phyloP scores from a whole-genome alignment of 1,140 invertebrate species.

The Diprion similis region DNA sequence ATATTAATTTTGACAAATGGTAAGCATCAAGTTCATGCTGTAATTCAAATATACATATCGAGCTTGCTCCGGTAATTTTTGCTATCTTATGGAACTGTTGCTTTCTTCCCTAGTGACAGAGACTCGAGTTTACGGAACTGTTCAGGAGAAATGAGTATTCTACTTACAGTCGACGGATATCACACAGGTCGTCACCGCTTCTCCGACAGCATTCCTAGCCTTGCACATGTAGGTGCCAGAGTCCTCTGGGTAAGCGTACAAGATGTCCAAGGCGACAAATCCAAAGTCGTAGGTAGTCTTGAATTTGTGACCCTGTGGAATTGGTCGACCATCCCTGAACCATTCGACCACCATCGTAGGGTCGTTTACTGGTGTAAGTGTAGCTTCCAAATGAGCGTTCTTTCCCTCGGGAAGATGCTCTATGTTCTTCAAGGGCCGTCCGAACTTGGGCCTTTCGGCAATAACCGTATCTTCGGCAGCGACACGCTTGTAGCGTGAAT shows the following conservation, averaged over 20 bases:
- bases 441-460: conserved; percentile 87
- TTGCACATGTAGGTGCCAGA: conserved; percentile 94
- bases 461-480: conserved; percentile 76
- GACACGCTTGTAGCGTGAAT: conserved; percentile 76
- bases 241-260: conserved; percentile 96
- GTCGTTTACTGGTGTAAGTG: conserved; percentile 93
- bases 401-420: conserved; percentile 86
- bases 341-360: conserved; percentile 95
- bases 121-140: not conserved
- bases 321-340: conserved; percentile 90
- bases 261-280: conserved; percentile 92
- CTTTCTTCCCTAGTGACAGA: not conserved
- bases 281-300: conserved; percentile 96
- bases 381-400: conserved; percentile 93
- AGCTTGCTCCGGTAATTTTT: not conserved
- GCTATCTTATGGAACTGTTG: not conserved
- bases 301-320: conserved; percentile 88
- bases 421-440: conserved; percentile 84
- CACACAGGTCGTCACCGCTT: conserved; percentile 89
- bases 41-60: not conserved
- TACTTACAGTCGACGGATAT: conserved; percentile 81
- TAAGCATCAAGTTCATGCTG: not conserved
- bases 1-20: not conserved
- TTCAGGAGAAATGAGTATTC: conserved; percentile 22
- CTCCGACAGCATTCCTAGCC: conserved; percentile 90